Percentiles rank a stretch among this genome's conserved stretches.
phyloP scores from a whole-genome alignment of 1,140 invertebrate species.

The Rhyzopertha dominica region DNA sequence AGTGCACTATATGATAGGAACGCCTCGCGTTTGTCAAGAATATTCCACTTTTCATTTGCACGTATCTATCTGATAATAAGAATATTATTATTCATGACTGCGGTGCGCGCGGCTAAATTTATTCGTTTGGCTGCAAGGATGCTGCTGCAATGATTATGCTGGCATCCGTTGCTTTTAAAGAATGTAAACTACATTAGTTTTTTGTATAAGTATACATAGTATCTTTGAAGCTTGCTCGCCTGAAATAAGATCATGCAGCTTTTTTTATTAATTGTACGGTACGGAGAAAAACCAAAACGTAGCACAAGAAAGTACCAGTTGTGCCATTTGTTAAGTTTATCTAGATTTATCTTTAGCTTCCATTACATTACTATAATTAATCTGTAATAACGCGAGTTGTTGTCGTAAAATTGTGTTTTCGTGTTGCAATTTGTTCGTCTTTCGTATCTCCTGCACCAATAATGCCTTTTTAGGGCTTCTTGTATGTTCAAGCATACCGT shows the following conservation, averaged over 20 bases:
- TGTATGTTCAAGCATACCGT: slow-evolving; percentile 3
- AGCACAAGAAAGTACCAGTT: not conserved
- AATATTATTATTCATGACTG: no score
- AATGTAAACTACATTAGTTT: no score
- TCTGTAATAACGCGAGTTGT: slow-evolving; percentile 9
- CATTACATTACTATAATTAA: slow-evolving; percentile 1
- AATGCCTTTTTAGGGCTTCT: slow-evolving; percentile 5
- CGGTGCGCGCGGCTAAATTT: no score
- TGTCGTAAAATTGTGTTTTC: slow-evolving; percentile 9
- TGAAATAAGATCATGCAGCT: not conserved
- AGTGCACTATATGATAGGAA: no score
- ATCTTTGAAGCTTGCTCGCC: not conserved
- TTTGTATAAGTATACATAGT: no score
- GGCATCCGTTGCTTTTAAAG: no score
- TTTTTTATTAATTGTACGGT: not conserved
- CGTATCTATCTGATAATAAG: no score
- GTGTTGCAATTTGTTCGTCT: slow-evolving; percentile 8
- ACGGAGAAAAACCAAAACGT: not conserved
- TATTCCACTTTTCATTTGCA: no score
- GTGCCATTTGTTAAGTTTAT: not conserved
- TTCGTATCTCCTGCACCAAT: slow-evolving; percentile 9
- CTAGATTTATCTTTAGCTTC: not conserved
- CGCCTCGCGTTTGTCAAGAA: no score
- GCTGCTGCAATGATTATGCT: no score
- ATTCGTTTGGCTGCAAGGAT: no score